Conservation (phyloP, 2,888 invertebrate genomes). For the Drosophila anomalata region DNA sequence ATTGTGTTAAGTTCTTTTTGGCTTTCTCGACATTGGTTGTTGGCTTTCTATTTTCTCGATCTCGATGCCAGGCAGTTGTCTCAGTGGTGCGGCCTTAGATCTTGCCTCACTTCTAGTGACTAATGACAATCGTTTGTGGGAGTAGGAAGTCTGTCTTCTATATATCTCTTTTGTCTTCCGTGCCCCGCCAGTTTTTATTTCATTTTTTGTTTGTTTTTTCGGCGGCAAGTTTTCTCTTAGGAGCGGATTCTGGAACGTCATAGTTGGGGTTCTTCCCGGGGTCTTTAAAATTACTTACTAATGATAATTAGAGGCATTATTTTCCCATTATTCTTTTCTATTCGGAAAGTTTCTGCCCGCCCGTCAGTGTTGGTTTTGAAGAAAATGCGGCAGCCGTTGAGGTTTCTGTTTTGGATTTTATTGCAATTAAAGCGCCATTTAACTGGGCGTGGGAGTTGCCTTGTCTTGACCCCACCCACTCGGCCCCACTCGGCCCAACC, state of each 20-base stretch:
- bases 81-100: constrained; percentile 7
- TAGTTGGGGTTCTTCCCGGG: constrained; percentile 37
- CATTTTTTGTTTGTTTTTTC: constrained; percentile 1
- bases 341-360: constrained; percentile 42
- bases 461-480: constrained; percentile 11
- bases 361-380: background rate
- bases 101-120: constrained; percentile 53
- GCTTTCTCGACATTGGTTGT: constrained; percentile 63
- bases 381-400: background rate
- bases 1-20: constrained; percentile 77
- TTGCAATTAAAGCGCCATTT: constrained; percentile 73
- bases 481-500: background rate
- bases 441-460: constrained; percentile 71
- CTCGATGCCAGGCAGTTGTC: constrained; percentile 3
- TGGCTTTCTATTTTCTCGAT: constrained; percentile 66
- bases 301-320: constrained; percentile 75
- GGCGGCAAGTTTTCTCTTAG: constrained; percentile 61
- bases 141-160: constrained; percentile 56
- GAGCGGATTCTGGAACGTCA: constrained; percentile 63
- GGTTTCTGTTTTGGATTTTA: constrained; percentile 45
- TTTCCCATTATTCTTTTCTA: constrained; percentile 72
- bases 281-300: constrained; percentile 58
- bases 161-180: constrained; percentile 16
- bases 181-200: constrained; percentile 10
- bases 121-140: constrained; percentile 67